Evolutionary conservation across 2,888 invertebrate genomes (phyloP).

Genomic region (Drosophila subsilvestris): DNA sequence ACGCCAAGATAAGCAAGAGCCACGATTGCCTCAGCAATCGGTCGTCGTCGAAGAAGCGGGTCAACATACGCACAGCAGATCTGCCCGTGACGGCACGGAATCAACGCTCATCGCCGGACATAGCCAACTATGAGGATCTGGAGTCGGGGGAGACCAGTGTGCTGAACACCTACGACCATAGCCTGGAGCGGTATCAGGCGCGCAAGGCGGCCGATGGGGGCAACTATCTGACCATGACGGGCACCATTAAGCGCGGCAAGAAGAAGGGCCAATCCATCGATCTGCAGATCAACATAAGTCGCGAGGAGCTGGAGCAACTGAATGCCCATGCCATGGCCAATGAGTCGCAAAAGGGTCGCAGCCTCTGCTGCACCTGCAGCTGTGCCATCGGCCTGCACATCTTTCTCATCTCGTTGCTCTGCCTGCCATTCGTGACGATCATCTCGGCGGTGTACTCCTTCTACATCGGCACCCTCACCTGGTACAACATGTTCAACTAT

Average conservation of each 20-base stretch:
- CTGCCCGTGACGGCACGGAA: conserved; percentile 76
- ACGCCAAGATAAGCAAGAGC: conserved; percentile 83
- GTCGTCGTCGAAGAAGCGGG: conserved; percentile 86
- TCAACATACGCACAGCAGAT: conserved; percentile 87
- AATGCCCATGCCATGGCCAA: conserved; percentile 86
- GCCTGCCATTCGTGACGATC: conserved; percentile 88
- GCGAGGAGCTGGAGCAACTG: conserved; percentile 89
- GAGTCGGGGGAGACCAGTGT: conserved; percentile 84
- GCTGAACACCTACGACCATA: conserved; percentile 82
- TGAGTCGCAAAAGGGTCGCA: conserved; percentile 86
- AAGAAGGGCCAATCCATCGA: conserved; percentile 90
- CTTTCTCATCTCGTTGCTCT: conserved; percentile 87
- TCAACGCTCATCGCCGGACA: conserved; percentile 83
- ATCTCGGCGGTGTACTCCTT: conserved; percentile 89
- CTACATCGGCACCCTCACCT: conserved; percentile 90
- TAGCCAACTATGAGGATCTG: conserved; percentile 82
- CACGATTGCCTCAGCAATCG: conserved; percentile 85
- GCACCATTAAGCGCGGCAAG: conserved; percentile 89
- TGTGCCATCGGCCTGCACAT: conserved; percentile 88
- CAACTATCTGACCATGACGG: conserved; percentile 88
- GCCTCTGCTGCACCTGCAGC: conserved; percentile 86
- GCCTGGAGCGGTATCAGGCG: conserved; percentile 86
- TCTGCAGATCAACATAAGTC: conserved; percentile 89
- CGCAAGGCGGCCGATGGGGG: conserved; percentile 85
- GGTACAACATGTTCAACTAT: conserved; percentile 90